Evolutionary conservation across 2,797 vertebrate genomes (phyloP), one percentile per base, ranked within the genome.

Genomic region (Sternarchorhynchus goeldii): DNA sequence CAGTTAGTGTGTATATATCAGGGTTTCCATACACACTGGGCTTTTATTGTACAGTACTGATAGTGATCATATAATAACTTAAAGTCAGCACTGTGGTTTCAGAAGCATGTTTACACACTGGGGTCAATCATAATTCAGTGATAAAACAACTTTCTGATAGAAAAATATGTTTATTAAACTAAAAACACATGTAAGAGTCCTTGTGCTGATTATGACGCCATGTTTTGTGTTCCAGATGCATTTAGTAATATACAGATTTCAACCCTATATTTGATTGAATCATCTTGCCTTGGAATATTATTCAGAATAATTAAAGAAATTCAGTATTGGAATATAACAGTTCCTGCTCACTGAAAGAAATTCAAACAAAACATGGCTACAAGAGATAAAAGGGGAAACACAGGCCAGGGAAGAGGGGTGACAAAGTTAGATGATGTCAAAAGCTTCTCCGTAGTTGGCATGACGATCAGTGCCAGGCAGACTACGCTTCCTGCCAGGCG

Each of bases 161-260:
- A 95, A 97, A 96, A 96, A 95, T 93, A 95, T 83, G 89, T 96
- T 97, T 96, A 96, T 96, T 96, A 91, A 93, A 93, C 85, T 91
- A 92, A 93, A 91, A 92, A 91, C 86, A 87, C 86, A 89, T 85
- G 87, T 90, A 87, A 89, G 86, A 91, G 88, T 85, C 85, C 83
- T 75, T 66, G 85, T 75, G 81, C 73, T 83, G 2, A n/a, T 21
- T 36, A 21, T 18, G 34, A 6, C 3, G 34, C 31, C 62, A 34
- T 14, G 45, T 50, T 50, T 50, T 50, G 10, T 76, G 83, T 85
- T 85, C 70, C 81, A 81, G 83, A 80, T 71, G 86, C 34, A 53
- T 60, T 31, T 60, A 71, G 81, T 79, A 87, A 82, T 60, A 70
- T 79, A 87, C 81, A 90, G 78, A 16, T 50, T 50, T 2, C 45